Evolutionary conservation across 2,888 invertebrate species (phyloP).

Genomic region (Ormia ochracea): DNA sequence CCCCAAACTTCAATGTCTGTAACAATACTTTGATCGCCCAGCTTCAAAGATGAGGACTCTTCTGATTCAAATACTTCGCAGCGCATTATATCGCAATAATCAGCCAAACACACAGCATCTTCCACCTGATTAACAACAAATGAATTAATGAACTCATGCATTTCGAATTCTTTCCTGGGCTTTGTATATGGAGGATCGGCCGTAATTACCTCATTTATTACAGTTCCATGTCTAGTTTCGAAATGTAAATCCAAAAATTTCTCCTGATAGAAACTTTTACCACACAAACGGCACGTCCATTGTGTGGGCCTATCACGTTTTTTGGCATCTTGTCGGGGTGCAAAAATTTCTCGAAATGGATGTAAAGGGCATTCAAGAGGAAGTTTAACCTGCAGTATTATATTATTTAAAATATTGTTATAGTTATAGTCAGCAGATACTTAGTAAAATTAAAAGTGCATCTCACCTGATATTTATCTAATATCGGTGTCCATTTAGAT

Average conservation of each 20-base stretch:
- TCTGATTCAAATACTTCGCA: conserved; percentile 91
- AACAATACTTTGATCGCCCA: conserved; percentile 82
- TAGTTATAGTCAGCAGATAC: background rate
- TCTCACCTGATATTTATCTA: conserved; percentile 86
- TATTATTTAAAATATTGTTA: background rate
- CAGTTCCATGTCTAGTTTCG: conserved; percentile 90
- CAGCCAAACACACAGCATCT: conserved; percentile 94
- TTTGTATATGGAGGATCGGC: background rate
- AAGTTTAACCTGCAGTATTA: conserved; percentile 81
- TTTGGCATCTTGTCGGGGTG: conserved; percentile 90
- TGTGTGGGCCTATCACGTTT: conserved; percentile 90
- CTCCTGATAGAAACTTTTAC: conserved; percentile 93
- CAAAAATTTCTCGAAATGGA: conserved; percentile 90
- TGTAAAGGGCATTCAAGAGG: conserved; percentile 94
- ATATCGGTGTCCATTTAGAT: conserved; percentile 93
- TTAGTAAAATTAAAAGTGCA: background rate
- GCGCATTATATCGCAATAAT: conserved; percentile 97
- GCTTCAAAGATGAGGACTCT: conserved; percentile 80
- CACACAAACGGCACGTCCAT: conserved; percentile 94
- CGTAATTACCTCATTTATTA: conserved; percentile 86
- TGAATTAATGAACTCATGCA: background rate
- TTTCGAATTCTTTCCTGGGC: too few relatives aligned
- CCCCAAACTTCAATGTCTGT: conserved; percentile 92
- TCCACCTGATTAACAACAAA: conserved; percentile 81
- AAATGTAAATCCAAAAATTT: conserved; percentile 91